A percentile compares a stretch with the other conserved stretches of the same genome.
Conservation (phyloP, 1,140 invertebrate species). For the Rhyzopertha dominica region DNA sequence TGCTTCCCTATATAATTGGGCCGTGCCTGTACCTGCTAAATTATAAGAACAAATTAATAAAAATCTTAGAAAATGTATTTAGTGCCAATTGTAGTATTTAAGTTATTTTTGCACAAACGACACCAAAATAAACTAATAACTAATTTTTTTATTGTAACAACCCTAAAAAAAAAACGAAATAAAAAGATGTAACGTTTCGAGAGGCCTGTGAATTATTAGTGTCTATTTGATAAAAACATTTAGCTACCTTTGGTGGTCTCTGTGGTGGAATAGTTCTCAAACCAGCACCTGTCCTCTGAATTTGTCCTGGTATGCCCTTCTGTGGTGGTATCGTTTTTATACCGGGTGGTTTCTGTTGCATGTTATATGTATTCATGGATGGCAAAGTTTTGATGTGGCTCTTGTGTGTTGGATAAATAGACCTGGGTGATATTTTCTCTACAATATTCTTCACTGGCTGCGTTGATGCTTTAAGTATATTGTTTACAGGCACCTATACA, state of each 20-base stretch:
- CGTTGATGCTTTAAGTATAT: background rate
- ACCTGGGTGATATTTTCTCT: constrained; percentile 16
- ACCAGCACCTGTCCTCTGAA: constrained; percentile 35
- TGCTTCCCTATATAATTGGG: constrained; percentile 44
- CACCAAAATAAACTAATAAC: too few species aligned
- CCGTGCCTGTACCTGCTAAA: too few species aligned
- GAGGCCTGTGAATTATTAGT: too few species aligned
- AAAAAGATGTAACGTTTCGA: too few species aligned
- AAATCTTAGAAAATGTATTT: too few species aligned
- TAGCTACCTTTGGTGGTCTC: constrained; percentile 31
- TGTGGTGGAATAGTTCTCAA: constrained; percentile 41
- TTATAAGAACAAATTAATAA: too few species aligned
- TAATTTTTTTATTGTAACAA: too few species aligned
- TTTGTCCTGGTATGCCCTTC: constrained; percentile 28
- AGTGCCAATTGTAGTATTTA: too few species aligned
- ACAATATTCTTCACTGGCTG: constrained; percentile 8
- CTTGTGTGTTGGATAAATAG: constrained; percentile 33
- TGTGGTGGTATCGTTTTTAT: constrained; percentile 37
- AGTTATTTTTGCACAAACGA: too few species aligned
- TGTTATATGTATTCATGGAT: constrained; percentile 24
- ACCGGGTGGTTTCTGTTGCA: constrained; percentile 22
- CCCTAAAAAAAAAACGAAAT: too few species aligned
- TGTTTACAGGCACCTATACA: constrained; percentile 20
- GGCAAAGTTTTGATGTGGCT: constrained; percentile 36
- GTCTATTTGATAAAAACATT: too few species aligned